Base-by-base conservation (phyloP, 2,888 invertebrate genomes). In the Sinodicranocentrus sp. region DNA sequence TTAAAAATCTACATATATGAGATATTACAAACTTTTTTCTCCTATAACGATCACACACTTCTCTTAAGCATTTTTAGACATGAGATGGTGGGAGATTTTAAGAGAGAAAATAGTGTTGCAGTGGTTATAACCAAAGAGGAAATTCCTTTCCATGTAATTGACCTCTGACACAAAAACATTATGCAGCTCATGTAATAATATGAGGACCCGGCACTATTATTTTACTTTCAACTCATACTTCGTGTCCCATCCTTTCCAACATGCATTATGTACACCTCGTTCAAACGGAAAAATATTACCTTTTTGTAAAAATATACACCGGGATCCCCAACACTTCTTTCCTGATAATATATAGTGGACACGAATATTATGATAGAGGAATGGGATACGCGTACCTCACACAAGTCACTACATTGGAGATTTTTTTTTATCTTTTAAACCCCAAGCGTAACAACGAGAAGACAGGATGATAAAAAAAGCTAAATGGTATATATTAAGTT, bases 91-190 rank as follows among this genome's bases (percentile, higher is more conserved):
- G 39, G 63, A 3, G n/a, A 33, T 21, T 57, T 21, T 21, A 17
- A 57, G 21, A 57, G 57, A 19, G 23, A 17, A 23, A 3, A 61
- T 43, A 25, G 23, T 57, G 57, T 52, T 13, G 8, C 28, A n/a
- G 28, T 68, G 70, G 78, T 59, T 59, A 70, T 61, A 78, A 78
- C 19, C 68, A 78, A 25, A 70, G 61, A 70, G 61, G 72, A 57
- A 80, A 19, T 80, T 77, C 75, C 82, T 54, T 70, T 77, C 59
- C 68, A 82, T 73, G 85, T 85, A 85, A 85, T 85, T 85, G 85
- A 85, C 85, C 85, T 85, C 82, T 85, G 85, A 85, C 80, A 57
- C 57, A 80, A 63, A 65, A 61, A 82, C 76, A 84, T 84, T 84
- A 84, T 79, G 80, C 80, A 84, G 77, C 65, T 67, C 84, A 76